A percentile compares a stretch with the other conserved stretches of the same genome.
Conservation (phyloP, 2,113 vertebrate genomes). For the Agapornis roseicollis region DNA sequence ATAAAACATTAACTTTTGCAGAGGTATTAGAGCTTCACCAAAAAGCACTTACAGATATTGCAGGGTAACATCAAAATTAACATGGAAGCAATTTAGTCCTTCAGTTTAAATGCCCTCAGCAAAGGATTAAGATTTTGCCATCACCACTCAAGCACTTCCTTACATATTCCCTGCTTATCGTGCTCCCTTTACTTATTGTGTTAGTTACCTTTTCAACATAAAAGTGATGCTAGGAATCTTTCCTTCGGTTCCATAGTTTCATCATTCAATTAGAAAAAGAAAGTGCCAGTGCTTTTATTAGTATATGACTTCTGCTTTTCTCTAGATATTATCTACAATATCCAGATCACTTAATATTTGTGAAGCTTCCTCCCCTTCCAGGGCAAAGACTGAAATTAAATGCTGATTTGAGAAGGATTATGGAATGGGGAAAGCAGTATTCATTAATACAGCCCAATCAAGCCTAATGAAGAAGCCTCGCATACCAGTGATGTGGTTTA, state of each 20-base stretch:
- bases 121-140: slow-evolving; percentile 37
- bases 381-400: slow-evolving; percentile 26
- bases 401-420: not conserved
- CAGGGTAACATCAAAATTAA: slow-evolving; percentile 54
- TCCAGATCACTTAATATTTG: not conserved
- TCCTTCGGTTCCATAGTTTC: not conserved
- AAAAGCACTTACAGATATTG: slow-evolving; percentile 23
- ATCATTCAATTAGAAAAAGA: not conserved
- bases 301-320: not conserved
- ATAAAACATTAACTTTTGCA: slow-evolving; percentile 52
- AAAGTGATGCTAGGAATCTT: not conserved
- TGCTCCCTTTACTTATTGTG: not conserved
- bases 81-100: slow-evolving; percentile 7
- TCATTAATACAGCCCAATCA: not conserved
- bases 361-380: not conserved
- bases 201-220: slow-evolving; percentile 6
- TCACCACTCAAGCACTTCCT: not conserved
- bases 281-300: not conserved
- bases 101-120: not conserved
- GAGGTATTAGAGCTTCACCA: slow-evolving; percentile 27
- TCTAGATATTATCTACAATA: not conserved
- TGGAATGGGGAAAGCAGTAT: not conserved
- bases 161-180: not conserved
- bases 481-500: not conserved
- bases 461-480: not conserved